Conservation (phyloP, 2,113 vertebrate genomes). For the Thalassoma bifasciatum region DNA sequence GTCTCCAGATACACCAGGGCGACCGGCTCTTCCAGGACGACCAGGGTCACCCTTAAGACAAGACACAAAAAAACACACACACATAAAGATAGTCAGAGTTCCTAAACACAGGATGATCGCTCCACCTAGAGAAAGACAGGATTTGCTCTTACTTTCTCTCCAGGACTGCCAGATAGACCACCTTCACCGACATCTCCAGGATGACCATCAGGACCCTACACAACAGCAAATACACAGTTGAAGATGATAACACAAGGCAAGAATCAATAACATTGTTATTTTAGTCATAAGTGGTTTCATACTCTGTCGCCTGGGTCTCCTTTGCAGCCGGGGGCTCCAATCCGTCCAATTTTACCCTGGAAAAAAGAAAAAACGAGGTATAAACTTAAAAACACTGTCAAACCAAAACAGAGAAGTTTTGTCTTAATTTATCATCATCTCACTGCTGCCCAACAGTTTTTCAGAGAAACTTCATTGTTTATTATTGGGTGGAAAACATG, state of each 20-base stretch:
- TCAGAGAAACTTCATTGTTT: too few species aligned
- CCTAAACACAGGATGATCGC: background rate
- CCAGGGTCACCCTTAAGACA: slow-evolving; percentile 82
- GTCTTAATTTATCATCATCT: too few species aligned
- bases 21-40: slow-evolving; percentile 80
- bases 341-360: slow-evolving; percentile 94
- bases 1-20: slow-evolving; percentile 62
- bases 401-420: background rate
- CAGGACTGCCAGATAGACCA: slow-evolving; percentile 81
- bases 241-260: slow-evolving; percentile 7
- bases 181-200: slow-evolving; percentile 88
- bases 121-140: background rate
- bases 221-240: slow-evolving; percentile 25
- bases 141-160: slow-evolving; percentile 76
- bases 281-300: slow-evolving; percentile 14
- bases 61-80: slow-evolving; percentile 5
- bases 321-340: slow-evolving; percentile 96
- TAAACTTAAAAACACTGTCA: background rate
- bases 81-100: background rate
- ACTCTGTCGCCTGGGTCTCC: slow-evolving; percentile 94
- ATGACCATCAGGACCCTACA: slow-evolving; percentile 91
- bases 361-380: slow-evolving; percentile 1
- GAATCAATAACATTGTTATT: background rate
- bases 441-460: too few species aligned
- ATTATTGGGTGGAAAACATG: too few species aligned